Conservation (phyloP, 2,113 vertebrate genomes). For the Oreochromis aureus region DNA sequence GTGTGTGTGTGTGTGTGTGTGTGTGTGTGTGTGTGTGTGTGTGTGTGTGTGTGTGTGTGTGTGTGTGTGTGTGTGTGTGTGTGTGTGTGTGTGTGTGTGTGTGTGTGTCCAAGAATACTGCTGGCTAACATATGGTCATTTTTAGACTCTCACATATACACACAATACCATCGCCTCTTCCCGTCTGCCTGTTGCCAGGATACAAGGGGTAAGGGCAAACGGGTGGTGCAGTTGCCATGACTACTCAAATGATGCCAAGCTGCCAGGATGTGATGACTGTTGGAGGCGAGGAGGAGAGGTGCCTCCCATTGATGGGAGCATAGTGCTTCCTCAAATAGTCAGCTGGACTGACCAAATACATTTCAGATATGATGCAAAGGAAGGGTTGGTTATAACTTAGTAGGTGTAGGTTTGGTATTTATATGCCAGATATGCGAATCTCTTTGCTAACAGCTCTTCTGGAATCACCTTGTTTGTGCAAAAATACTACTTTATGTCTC, state of each 20-base stretch:
- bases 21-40: background rate
- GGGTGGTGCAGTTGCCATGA: constrained; percentile 56
- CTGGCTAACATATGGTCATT: constrained; percentile 13
- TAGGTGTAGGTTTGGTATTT: background rate
- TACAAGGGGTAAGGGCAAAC: constrained; percentile 57
- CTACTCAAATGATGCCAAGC: constrained; percentile 50
- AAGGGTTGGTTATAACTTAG: background rate
- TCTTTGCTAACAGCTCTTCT: background rate
- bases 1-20: background rate
- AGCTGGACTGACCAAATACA: constrained; percentile 1
- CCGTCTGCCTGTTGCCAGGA: constrained; percentile 69
- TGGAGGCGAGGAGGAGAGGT: background rate
- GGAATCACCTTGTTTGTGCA: background rate
- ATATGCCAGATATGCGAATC: background rate
- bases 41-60: background rate
- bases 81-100: background rate
- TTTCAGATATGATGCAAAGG: background rate
- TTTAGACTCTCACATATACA: background rate
- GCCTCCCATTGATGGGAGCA: background rate
- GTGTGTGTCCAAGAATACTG: background rate
- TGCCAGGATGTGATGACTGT: constrained; percentile 25
- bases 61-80: background rate
- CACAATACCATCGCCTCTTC: constrained; percentile 34
- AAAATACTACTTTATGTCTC: background rate
- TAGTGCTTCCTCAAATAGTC: background rate